These are phyloP conservation scores for Nasua narica DNA, from an alignment of 2,797 vertebrate species.

Conservation along the genomic window DNA sequence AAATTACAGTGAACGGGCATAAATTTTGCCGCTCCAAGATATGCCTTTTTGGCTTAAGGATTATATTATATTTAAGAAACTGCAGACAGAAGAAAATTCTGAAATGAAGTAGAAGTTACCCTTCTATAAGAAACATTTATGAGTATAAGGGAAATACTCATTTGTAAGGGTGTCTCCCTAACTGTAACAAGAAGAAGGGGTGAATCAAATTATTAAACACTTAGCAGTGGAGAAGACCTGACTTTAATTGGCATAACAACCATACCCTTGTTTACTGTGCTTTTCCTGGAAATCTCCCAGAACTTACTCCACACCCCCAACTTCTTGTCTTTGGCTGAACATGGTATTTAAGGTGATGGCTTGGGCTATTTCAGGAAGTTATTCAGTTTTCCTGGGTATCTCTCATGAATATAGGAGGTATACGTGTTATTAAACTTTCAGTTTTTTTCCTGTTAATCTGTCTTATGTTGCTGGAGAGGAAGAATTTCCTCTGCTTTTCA, in stretches of 20 bases:
- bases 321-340: background rate
- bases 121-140: background rate
- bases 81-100: background rate
- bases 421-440: background rate
- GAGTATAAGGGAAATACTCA: background rate
- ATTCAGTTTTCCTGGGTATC: background rate
- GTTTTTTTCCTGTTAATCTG: background rate
- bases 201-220: background rate
- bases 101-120: background rate
- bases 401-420: background rate
- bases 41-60: background rate
- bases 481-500: background rate
- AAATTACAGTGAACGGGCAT: background rate
- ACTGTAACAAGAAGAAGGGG: background rate
- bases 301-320: background rate
- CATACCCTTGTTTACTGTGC: background rate
- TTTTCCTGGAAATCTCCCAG: background rate
- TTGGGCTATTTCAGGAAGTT: background rate
- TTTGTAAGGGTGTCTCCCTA: background rate
- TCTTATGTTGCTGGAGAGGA: background rate
- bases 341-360: background rate
- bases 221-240: background rate
- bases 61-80: background rate
- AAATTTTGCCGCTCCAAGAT: background rate
- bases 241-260: background rate